Percentiles rank a stretch among this genome's conserved stretches.
Conservation (phyloP, 2,888 invertebrate genomes). For the Microctonus brassicae region DNA sequence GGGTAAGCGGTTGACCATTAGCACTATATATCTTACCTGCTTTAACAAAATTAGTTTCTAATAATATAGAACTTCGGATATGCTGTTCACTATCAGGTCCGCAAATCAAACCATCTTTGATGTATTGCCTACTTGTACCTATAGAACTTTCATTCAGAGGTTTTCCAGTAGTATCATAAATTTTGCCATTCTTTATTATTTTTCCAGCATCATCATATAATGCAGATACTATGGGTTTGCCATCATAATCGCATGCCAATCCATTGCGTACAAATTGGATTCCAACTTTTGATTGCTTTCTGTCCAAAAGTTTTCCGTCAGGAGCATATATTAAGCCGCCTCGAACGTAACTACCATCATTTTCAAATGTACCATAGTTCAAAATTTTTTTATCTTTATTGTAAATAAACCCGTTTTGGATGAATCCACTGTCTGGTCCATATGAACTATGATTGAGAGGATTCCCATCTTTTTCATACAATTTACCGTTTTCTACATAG, state of each 20-base stretch:
- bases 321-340: slow-evolving; percentile 59
- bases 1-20: slow-evolving; percentile 58
- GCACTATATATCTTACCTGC: slow-evolving; percentile 59
- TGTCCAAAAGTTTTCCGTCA: slow-evolving; percentile 57
- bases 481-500: slow-evolving; percentile 60
- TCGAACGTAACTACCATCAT: slow-evolving; percentile 60
- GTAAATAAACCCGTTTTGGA: slow-evolving; percentile 62
- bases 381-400: slow-evolving; percentile 59
- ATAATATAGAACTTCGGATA: slow-evolving; percentile 52
- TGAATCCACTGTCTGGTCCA: slow-evolving; percentile 59
- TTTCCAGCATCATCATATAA: slow-evolving; percentile 59
- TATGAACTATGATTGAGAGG: slow-evolving; percentile 63
- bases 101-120: slow-evolving; percentile 61
- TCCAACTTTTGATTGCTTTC: slow-evolving; percentile 54
- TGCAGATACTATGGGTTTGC: slow-evolving; percentile 59
- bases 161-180: slow-evolving; percentile 57
- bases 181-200: slow-evolving; percentile 59
- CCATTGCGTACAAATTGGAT: slow-evolving; percentile 61
- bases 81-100: slow-evolving; percentile 57
- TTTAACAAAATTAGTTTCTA: slow-evolving; percentile 60
- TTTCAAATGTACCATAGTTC: slow-evolving; percentile 59
- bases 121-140: slow-evolving; percentile 53
- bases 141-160: slow-evolving; percentile 56
- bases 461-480: slow-evolving; percentile 61
- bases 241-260: slow-evolving; percentile 59